Evolutionary conservation across 2,797 vertebrate species (phyloP), one percentile per base, ranked within the genome.

Genomic region (Falco naumanni): DNA sequence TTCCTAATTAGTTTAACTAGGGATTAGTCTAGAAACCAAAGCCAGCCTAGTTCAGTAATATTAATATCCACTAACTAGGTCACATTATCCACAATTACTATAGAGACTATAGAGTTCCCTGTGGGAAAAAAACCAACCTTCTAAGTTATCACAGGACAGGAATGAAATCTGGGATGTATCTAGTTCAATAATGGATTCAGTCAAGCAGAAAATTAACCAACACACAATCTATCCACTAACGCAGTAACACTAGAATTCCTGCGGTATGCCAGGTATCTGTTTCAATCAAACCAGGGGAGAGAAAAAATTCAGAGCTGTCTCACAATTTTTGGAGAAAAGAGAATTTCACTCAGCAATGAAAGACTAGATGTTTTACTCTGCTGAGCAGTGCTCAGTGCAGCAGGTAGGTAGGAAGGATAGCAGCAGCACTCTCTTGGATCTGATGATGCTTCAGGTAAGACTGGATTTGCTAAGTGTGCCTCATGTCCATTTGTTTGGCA

Each of bases 171-270:
- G 84, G 50, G 79, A 90, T 90, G 37, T 84, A 83, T 87, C 79
- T 87, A 57, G 50, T 25, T 80, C 66, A 70, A 51, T 86, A 89
- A 87, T 39, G 68, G 68, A 71, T 71, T 80, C 78, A 89, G 26
- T 51, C 84, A 96, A 87, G 87, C 76, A 95, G 84, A 93, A 96
- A 91, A 93, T 89, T 87, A 87, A 78, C 71, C 61, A 91, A 59
- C 47, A 59, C 31, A 26, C 41, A 70, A 33, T 41, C 13, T 70
- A 81, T 48, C 54, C 77, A 72, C 84, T 90, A 87, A 94, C 80
- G 48, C 48, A 37, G 25, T 60, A 90, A 94, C 66, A 45, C 53
- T 17, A 11, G 87, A 84, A 93, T 54, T 72, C 77, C 59, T 63
- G 43, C 51, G 89, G 74, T 25, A 82, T 45, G 65, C 82, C 54